Base-by-base conservation (phyloP, 2,888 invertebrate species). In the Phyllotreta striolata region DNA sequence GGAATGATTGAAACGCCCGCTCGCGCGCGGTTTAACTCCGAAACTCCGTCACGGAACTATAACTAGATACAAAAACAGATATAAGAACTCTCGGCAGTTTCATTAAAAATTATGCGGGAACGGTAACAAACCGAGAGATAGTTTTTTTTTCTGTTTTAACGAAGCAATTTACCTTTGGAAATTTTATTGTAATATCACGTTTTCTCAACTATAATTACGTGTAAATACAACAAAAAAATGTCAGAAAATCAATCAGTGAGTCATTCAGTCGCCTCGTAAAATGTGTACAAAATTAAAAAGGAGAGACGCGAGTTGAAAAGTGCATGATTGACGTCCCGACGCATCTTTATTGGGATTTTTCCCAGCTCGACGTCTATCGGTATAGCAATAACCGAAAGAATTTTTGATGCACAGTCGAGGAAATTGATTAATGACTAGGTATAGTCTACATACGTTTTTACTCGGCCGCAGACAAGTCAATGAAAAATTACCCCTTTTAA, bases 401-500 rank as follows among this genome's bases (percentile, higher is more conserved):
- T 49, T 49, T 47, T 47, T 10, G 24, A 24, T 47, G 24, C 49
- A 49, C 13, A 49, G 37, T 52, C 38, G 39, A 8, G 9, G 12
- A 60, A 64, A 64, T 61, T 67, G 67, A 67, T 67, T 67, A 67
- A 67, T 64, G 62, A 52, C 43, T 57, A 47, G 13, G 9, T 41
- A 43, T 35, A 14, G 38, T 55, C 54, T 47, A 64, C 57, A 64
- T 60, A 58, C 57, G 62, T 55, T 64, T 64, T 67, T 62, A 64
- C 64, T 67, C 49, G 44, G 58, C 51, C 43, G 52, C 10, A 55
- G 62, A 62, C 41, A 67, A 62, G 63, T 63, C 55, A 59, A 67
- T 67, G 62, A 62, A 67, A 65, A 65, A 67, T 66, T 62, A 64
- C 51, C 51, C 47, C 54, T 63, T 63, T 65, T 65, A 65, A 67